These are phyloP conservation scores for Leucozona laternaria DNA, from an alignment of 2,888 invertebrate genomes.

Conservation along the genomic window DNA sequence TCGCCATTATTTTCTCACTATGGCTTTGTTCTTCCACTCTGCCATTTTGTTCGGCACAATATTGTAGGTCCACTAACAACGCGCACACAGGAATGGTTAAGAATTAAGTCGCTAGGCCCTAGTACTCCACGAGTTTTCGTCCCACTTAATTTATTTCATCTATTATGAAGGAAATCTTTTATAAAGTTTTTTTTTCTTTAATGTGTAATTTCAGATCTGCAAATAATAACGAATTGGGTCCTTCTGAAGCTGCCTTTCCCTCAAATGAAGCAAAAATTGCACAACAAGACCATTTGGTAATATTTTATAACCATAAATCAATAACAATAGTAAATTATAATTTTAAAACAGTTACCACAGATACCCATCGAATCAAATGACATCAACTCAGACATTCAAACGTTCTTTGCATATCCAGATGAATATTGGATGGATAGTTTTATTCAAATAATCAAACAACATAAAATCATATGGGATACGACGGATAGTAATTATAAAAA, in stretches of 20 bases:
- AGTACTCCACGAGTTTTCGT: no score
- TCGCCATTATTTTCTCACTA: no score
- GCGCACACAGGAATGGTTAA: no score
- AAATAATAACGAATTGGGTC: not conserved
- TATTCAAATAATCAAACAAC: constrained; percentile 3
- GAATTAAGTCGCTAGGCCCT: no score
- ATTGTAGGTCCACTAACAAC: no score
- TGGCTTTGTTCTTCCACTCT: no score
- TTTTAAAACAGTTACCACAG: not conserved
- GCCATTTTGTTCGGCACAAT: no score
- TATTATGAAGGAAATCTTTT: no score
- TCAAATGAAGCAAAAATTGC: not conserved
- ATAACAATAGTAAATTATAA: not conserved
- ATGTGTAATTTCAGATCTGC: not conserved
- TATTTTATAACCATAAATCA: not conserved
- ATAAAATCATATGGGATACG: constrained; percentile 6
- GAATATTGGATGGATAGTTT: not conserved
- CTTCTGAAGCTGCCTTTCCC: not conserved
- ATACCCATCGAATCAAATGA: not conserved
- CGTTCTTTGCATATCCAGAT: not conserved
- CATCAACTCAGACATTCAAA: not conserved
- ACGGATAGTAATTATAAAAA: not conserved
- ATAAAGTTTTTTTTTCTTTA: not conserved
- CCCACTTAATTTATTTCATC: no score
- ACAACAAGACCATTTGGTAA: not conserved